Percentiles rank a stretch among this genome's conserved stretches.
Conservation (phyloP, 2,797 vertebrate genomes). For the Chiloscyllium punctatum region DNA sequence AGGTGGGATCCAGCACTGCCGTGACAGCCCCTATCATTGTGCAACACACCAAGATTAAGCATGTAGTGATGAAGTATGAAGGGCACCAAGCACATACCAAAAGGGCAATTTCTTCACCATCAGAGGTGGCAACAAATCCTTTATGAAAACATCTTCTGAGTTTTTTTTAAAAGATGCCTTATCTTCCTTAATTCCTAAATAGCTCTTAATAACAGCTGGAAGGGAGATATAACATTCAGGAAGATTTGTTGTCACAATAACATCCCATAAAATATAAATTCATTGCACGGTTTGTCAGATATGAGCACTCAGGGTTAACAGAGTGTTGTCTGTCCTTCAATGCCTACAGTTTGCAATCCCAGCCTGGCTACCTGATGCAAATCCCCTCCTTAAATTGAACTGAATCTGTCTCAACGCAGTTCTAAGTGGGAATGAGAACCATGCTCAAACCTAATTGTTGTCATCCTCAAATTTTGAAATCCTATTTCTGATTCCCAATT, state of each 20-base stretch:
- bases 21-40: neutral
- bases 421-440: neutral
- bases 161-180: neutral
- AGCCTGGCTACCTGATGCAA: neutral
- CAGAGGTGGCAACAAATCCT: neutral
- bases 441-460: neutral
- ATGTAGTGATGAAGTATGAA: neutral
- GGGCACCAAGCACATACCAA: neutral
- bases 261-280: neutral
- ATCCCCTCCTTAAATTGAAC: neutral
- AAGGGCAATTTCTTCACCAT: neutral
- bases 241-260: neutral
- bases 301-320: neutral
- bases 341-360: neutral
- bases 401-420: neutral
- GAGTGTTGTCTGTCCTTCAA: neutral
- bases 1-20: neutral
- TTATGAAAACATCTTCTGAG: neutral
- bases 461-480: neutral
- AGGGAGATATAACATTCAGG: neutral
- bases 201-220: too few species aligned
- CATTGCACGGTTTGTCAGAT: neutral
- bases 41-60: neutral
- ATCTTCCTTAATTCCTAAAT: neutral
- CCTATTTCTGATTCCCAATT: neutral